Evolutionary conservation across 2,797 vertebrate species (phyloP).

Genomic region (Pseudocheirus occidentalis): DNA sequence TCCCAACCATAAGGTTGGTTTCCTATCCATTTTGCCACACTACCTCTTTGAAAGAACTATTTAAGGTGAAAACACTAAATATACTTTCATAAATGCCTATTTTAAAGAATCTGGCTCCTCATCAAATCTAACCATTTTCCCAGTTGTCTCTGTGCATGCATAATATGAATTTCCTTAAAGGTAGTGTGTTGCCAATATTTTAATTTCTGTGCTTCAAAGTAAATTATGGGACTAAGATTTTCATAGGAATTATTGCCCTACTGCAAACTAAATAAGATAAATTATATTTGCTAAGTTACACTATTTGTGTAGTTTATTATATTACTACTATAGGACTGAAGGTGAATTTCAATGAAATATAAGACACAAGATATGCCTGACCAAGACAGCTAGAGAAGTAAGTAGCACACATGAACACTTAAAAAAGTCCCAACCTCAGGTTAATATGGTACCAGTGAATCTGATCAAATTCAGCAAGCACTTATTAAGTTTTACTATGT

Average conservation of each 20-base stretch:
- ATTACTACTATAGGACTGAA: background rate
- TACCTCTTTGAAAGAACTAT: background rate
- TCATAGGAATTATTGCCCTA: background rate
- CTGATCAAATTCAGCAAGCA: background rate
- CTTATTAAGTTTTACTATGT: background rate
- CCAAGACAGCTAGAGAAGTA: background rate
- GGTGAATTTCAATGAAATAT: background rate
- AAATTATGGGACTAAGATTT: background rate
- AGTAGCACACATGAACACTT: background rate
- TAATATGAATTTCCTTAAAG: background rate
- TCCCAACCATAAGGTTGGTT: background rate
- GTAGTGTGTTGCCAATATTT: background rate
- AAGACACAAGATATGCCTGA: background rate
- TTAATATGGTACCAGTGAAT: background rate
- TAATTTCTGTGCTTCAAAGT: background rate
- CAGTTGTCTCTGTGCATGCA: background rate
- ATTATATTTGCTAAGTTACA: background rate
- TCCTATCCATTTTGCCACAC: background rate
- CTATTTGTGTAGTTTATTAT: background rate
- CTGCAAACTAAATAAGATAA: background rate
- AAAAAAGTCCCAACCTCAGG: background rate
- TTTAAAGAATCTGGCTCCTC: background rate
- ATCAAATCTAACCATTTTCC: background rate
- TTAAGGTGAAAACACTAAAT: background rate
- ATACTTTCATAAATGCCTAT: background rate